Base-by-base conservation (phyloP, 2,888 invertebrate species). In the Elgonia sp. region DNA sequence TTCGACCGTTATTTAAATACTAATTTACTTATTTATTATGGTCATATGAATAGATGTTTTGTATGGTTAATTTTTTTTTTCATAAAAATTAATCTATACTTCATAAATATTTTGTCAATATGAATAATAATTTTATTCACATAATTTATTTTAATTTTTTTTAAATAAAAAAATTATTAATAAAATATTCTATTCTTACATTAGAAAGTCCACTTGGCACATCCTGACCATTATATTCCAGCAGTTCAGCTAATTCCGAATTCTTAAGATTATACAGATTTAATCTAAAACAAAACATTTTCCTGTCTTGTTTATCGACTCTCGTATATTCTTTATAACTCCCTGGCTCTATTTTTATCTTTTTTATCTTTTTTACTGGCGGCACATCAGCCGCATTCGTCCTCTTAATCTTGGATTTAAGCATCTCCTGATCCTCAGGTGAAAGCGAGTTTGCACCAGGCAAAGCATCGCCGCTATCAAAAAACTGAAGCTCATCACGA, bases 361-460 rank as follows among this genome's bases (percentile, higher is more conserved):
- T 98, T 91, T 98, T 98, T 7, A 94, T 12, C n/a, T n/a, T n/a
- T n/a, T n/a, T n/a, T n/a, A 96, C n/a, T n/a, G 97, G 96, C 1
- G 93, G 93, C 0, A 95, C 93, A 90, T 96, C 96, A 91, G 96
- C 96, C 84, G 94, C 95, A 86, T 95, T 95, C 67, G 95, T 92
- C 53, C 95, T 91, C 12, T 97, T 96, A 69, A 98, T 93, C 82
- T 96, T 95, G 62, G 95, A 95, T 91, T 96, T 96, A 0, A 98
- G 95, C 72, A 95, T 95, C 14, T 94, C 93, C 93, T 97, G 96
- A 93, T 98, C 98, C n/a, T 97, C 97, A 89, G 96, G 95, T 10
- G 95, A 96, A 4, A 99, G 95, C 0, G 93, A 93, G 16, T 96
- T 95, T 93, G 97, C 97, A 0, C 99, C 99, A n/a, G 97, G 97